A percentile compares a stretch with the other conserved stretches of the same genome.
These are phyloP conservation scores for Poeciliopsis prolifica DNA, from an alignment of 2,113 vertebrate species.

Conservation along the genomic window DNA sequence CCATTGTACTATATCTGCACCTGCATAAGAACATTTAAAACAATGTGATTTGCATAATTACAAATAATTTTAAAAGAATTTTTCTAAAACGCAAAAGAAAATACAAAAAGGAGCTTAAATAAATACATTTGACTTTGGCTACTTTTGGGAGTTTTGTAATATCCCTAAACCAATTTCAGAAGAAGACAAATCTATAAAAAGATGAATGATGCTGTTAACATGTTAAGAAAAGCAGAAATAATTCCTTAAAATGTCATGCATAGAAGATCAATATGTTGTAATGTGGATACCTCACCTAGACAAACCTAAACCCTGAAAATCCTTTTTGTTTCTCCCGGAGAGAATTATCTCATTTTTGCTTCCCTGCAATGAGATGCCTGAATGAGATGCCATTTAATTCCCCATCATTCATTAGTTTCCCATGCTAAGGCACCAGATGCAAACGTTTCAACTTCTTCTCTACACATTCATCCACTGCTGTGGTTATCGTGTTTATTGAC, in stretches of 20 bases:
- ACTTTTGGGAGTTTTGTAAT: background rate
- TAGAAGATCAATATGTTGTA: background rate
- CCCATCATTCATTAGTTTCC: constrained; percentile 64
- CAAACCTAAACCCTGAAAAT: constrained; percentile 1
- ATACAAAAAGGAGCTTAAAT: background rate
- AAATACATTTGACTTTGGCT: background rate
- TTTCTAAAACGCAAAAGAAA: background rate
- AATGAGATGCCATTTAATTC: constrained; percentile 45
- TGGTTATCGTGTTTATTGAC: constrained; percentile 70
- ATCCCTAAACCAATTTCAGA: background rate
- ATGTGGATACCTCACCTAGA: background rate
- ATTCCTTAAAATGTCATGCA: background rate
- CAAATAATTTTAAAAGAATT: background rate
- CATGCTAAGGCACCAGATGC: constrained; percentile 30
- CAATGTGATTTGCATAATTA: background rate
- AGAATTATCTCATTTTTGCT: constrained; percentile 9
- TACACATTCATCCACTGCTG: constrained; percentile 39
- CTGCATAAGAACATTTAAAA: constrained; percentile 72
- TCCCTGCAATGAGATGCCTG: constrained; percentile 6
- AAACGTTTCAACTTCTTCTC: constrained; percentile 39
- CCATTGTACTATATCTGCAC: constrained; percentile 96
- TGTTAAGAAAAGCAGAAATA: background rate
- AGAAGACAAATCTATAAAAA: background rate
- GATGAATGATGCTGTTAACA: background rate
- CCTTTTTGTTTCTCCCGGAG: background rate